phyloP scores from a whole-genome alignment of 2,888 invertebrate species.

The Acleris holmiana region DNA sequence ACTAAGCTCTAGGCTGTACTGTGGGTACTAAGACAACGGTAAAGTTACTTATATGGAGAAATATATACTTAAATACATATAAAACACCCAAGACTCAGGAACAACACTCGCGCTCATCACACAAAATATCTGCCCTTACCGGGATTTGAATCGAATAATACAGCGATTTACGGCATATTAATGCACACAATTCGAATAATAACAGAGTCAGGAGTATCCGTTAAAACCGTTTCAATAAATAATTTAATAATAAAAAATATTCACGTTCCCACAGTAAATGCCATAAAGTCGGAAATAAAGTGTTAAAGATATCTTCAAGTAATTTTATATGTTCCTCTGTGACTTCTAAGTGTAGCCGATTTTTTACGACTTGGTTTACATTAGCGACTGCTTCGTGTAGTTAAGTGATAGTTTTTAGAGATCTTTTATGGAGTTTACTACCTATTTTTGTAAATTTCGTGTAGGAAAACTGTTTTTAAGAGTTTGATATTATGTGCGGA shows the following conservation, averaged over 20 bases:
- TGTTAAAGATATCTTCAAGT: slow-evolving; percentile 32
- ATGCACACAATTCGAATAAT: not conserved
- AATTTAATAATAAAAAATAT: slow-evolving; percentile 18
- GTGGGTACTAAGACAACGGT: too few relatives aligned
- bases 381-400: slow-evolving; percentile 9
- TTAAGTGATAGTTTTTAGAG: slow-evolving; percentile 11
- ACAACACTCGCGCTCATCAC: too few relatives aligned
- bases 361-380: slow-evolving; percentile 26
- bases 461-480: not conserved
- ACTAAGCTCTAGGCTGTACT: too few relatives aligned
- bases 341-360: slow-evolving; percentile 26
- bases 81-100: too few relatives aligned
- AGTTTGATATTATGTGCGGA: not conserved
- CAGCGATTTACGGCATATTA: not conserved
- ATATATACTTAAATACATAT: too few relatives aligned
- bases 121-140: too few relatives aligned
- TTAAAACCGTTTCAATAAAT: slow-evolving; percentile 11
- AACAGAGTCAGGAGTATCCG: slow-evolving; percentile 1
- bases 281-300: slow-evolving; percentile 31
- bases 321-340: slow-evolving; percentile 30
- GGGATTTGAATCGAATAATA: too few relatives aligned
- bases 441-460: not conserved
- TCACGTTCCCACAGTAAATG: slow-evolving; percentile 24
- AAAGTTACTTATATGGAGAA: too few relatives aligned
- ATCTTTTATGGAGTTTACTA: slow-evolving; percentile 18